phyloP scores from a whole-genome alignment of 2,888 invertebrate genomes.

The Aspidiotus destructor region DNA sequence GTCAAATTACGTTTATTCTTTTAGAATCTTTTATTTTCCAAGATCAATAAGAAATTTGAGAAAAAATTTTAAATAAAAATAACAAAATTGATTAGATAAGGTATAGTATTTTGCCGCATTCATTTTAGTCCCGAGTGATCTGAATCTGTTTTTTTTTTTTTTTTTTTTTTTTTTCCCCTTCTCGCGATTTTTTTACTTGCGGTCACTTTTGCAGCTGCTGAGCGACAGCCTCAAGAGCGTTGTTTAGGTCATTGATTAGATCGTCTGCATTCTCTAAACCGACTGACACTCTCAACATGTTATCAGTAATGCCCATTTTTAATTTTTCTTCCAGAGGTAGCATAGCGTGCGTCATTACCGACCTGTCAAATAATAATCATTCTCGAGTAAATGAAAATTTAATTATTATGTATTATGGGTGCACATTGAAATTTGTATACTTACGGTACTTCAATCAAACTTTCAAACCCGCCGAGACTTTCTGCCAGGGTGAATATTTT shows the following conservation, averaged over 20 bases:
- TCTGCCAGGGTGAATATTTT: conserved; percentile 80
- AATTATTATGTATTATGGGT: no score
- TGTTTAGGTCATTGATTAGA: conserved; percentile 70
- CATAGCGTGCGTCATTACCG: conserved; percentile 90
- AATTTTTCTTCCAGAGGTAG: conserved; percentile 65
- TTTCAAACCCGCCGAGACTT: conserved; percentile 90
- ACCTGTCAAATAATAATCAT: conserved; percentile 52
- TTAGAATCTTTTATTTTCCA: no score
- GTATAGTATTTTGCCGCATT: no score
- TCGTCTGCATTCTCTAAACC: conserved; percentile 83
- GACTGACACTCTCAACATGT: conserved; percentile 75
- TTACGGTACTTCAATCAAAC: conserved; percentile 86
- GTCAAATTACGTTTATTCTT: no score
- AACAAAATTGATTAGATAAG: no score
- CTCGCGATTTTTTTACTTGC: no score
- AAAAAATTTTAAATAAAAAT: no score
- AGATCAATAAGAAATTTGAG: no score
- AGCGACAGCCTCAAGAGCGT: conserved; percentile 47
- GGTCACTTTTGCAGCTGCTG: no score
- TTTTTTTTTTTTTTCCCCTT: conserved; percentile 10
- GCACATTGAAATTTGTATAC: no score
- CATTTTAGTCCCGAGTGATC: conserved; percentile 8
- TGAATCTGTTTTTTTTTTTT: no score
- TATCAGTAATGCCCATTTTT: conserved; percentile 71
- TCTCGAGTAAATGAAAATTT: no score